Evolutionary conservation across 2,797 vertebrate species (phyloP).

Genomic region (Graptemys geographica): DNA sequence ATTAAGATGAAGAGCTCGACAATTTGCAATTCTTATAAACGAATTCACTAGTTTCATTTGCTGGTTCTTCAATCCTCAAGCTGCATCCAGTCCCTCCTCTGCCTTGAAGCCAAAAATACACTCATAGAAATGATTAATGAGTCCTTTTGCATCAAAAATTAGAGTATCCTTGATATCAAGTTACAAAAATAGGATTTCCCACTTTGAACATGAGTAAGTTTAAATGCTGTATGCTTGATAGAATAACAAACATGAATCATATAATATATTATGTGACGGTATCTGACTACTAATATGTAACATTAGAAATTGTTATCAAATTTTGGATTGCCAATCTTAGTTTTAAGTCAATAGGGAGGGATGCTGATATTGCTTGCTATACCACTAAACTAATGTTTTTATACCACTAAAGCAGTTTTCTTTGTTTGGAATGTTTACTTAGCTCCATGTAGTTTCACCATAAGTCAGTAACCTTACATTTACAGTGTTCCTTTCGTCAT

Average conservation of each 20-base stretch:
- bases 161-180: background rate
- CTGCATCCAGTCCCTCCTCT: background rate
- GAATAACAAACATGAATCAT: background rate
- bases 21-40: slow-evolving; percentile 19
- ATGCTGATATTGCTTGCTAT: background rate
- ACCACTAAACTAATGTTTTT: background rate
- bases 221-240: background rate
- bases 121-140: background rate
- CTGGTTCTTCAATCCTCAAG: slow-evolving; percentile 4
- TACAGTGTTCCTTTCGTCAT: background rate
- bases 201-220: background rate
- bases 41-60: background rate
- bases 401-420: background rate
- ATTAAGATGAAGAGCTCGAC: slow-evolving; percentile 31
- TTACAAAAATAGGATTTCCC: background rate
- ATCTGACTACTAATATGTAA: background rate
- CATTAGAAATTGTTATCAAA: background rate
- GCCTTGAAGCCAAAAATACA: slow-evolving; percentile 8
- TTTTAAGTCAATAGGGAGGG: background rate
- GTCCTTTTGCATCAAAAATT: background rate
- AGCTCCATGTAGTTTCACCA: background rate
- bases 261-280: background rate
- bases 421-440: background rate
- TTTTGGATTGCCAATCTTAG: background rate
- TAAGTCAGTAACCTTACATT: background rate